Evolutionary conservation across 30 jellyfish, hydroid and myxozoan genomes (phyloP).

Genomic region (Sanderia malayensis): DNA sequence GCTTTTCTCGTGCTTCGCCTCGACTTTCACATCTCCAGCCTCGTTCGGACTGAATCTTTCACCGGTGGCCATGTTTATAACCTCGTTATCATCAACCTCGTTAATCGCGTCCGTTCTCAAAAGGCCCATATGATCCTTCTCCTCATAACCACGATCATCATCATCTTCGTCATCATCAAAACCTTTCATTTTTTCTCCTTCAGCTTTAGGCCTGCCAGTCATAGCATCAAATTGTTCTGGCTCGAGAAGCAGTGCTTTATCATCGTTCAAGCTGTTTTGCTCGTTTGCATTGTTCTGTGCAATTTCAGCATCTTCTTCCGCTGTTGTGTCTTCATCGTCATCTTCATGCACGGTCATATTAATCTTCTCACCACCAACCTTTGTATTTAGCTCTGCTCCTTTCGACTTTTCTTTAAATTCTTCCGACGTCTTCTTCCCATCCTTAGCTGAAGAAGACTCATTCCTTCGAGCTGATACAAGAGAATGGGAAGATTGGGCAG

Average conservation of each 20-base stretch:
- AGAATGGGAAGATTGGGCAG: neutral
- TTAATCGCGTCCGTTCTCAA: neutral
- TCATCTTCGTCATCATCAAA: neutral
- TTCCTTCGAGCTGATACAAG: too few species aligned
- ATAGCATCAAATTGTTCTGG: neutral
- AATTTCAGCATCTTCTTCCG: neutral
- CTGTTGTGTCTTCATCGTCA: neutral
- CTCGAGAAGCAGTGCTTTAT: neutral
- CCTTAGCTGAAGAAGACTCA: neutral
- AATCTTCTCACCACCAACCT: neutral
- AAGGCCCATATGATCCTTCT: neutral
- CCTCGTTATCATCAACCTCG: neutral
- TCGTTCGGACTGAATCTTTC: neutral
- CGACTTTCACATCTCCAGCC: neutral
- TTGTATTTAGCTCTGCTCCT: too few species aligned
- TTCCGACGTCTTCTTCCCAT: neutral
- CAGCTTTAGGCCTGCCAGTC: neutral
- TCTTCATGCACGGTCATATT: neutral
- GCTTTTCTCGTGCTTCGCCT: neutral
- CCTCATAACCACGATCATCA: neutral
- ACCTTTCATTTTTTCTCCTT: neutral
- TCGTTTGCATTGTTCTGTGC: constrained; percentile 1
- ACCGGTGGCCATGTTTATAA: neutral
- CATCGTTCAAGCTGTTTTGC: neutral
- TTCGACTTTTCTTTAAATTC: neutral